These are phyloP conservation scores for Montipora efflorescens DNA, from an alignment of 64 coral and sea anemone genomes.

Conservation along the genomic window DNA sequence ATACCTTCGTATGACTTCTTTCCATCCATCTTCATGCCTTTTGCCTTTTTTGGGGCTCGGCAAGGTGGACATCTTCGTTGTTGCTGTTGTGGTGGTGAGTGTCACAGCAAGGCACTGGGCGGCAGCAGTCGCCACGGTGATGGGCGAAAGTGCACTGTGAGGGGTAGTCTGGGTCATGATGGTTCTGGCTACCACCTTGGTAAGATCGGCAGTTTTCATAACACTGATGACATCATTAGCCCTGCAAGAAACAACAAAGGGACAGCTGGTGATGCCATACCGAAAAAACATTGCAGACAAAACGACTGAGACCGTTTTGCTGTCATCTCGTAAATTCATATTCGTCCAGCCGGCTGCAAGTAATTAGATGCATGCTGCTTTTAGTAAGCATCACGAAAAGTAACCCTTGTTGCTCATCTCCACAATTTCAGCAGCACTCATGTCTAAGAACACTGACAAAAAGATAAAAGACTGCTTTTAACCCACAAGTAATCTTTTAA, in stretches of 20 bases:
- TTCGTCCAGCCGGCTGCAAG: too few species aligned
- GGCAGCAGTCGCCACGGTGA: constrained; percentile 97
- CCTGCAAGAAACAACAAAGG: constrained; percentile 18
- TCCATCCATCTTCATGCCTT: constrained; percentile 97
- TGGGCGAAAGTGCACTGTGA: constrained; percentile 95
- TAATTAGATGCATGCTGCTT: too few species aligned
- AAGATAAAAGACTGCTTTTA: too few species aligned
- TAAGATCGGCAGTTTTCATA: constrained; percentile 87
- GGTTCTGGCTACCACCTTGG: constrained; percentile 88
- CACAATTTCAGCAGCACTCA: too few species aligned
- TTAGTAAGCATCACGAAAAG: too few species aligned
- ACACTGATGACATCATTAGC: constrained; percentile 77
- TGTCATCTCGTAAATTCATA: too few species aligned
- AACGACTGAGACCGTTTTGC: too few species aligned
- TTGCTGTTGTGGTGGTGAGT: constrained; percentile 86
- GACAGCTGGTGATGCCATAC: too few species aligned
- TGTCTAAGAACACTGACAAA: too few species aligned
- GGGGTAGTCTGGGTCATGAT: constrained; percentile 85
- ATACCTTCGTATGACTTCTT: constrained; percentile 95
- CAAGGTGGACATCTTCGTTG: constrained; percentile 76
- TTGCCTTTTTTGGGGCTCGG: constrained; percentile 93
- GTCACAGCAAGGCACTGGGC: constrained; percentile 95
- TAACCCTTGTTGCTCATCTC: too few species aligned
- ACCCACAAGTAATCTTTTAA: too few species aligned
- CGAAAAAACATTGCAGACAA: too few species aligned